Base-by-base conservation (phyloP, 2,113 vertebrate species). In the Sebastes schlegelii region DNA sequence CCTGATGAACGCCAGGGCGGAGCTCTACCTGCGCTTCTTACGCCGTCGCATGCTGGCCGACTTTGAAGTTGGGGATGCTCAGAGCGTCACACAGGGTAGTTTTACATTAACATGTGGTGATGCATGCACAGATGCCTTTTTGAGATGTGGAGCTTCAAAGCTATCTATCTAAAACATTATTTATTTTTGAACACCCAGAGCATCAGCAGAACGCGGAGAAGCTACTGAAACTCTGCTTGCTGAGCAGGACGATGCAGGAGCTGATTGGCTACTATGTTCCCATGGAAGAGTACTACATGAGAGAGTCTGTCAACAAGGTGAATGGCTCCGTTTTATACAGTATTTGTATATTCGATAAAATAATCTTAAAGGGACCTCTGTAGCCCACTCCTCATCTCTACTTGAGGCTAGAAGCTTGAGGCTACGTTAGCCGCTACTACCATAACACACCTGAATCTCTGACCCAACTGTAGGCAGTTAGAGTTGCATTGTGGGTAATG, bases 241-340 rank as follows among this genome's bases (percentile, higher is more conserved):
- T 99, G 90, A 99, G 98, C 91, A 95, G 96, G 26, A 96, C 94
- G 69, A 99, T 99, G 97, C 98, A 99, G 88, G 98, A 99, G 89
- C 95, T 99, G 81, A 99, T 99, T 74, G 98, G 98, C 61, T 98
- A 96, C 67, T 99, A 99, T 69, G 96, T 99, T 88, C 98, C 98
- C 65, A 99, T 99, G 98, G 98, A 99, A 87, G 97, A 99, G 81
- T 99, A 98, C 87, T 99, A 99, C 95, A 99, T 99, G 98, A 96
- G 97, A 72, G 98, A 99, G 90, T 97, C 97, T 0, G 98, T 99
- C 74, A 99, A 97, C 92, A 99, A 99, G 97, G 98, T 99, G 90
- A 23, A 82, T 54, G 12, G 23, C 19, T 55, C 34, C 34, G n/a
- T 48, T 66, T 73, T 9, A 34, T 17, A 11, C 10, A 4, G 40